A percentile compares a stretch with the other conserved stretches of the same genome.
Evolutionary conservation across 2,888 invertebrate species (phyloP).

Genomic region (Patella pellucida): DNA sequence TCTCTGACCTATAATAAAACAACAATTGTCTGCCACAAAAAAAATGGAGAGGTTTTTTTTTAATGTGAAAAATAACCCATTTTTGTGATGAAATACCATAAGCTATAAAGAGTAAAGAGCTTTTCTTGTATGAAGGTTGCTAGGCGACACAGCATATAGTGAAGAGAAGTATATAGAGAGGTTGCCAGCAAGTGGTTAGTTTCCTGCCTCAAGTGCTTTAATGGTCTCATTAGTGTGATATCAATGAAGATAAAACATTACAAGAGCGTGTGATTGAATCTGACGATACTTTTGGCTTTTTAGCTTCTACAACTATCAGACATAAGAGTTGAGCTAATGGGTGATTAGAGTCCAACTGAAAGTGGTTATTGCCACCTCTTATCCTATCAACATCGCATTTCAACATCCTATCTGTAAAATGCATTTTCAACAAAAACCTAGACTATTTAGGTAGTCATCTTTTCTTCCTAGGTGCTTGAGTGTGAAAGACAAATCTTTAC

Average conservation of each 20-base stretch:
- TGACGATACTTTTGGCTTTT: neutral
- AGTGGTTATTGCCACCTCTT: slow-evolving; percentile 7
- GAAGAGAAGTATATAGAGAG: neutral
- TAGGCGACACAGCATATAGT: neutral
- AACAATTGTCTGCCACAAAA: no score
- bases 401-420: no score
- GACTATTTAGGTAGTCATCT: no score
- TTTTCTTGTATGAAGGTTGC: slow-evolving; percentile 8
- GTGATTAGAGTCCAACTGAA: neutral
- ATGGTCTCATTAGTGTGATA: neutral
- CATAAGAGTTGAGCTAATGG: no score
- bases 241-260: neutral
- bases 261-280: neutral
- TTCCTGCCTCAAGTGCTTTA: slow-evolving; percentile 1
- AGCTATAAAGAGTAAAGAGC: slow-evolving; percentile 1
- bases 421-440: no score
- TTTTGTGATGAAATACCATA: neutral
- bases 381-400: neutral
- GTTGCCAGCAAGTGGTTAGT: neutral
- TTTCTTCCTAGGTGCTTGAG: no score
- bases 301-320: no score
- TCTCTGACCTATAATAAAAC: no score
- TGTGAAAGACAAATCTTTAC: no score
- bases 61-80: no score
- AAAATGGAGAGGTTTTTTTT: no score